Conservation (phyloP, 2,888 invertebrate species). For the Dryadula phaetusa region DNA sequence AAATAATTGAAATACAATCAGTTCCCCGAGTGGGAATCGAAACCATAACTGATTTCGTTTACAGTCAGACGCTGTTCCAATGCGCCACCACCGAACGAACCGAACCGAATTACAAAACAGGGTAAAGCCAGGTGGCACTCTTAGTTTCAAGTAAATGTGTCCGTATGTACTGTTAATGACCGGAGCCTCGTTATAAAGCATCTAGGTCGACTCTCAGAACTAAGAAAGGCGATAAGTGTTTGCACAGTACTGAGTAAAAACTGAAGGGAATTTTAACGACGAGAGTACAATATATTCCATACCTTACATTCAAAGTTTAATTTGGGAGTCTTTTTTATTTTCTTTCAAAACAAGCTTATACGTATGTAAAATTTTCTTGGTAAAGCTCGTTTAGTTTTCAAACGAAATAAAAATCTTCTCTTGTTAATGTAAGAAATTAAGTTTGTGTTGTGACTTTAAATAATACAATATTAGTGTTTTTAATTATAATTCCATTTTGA, state of each 20-base stretch:
- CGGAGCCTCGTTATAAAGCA: slow-evolving; percentile 39
- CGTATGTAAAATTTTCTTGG: slow-evolving; percentile 28
- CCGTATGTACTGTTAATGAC: slow-evolving; percentile 32
- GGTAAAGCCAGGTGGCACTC: background rate
- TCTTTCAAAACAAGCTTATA: slow-evolving; percentile 32
- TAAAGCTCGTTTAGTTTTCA: background rate
- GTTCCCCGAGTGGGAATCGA: too few relatives aligned
- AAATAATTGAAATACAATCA: too few relatives aligned
- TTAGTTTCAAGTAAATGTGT: slow-evolving; percentile 1
- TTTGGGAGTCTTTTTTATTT: too few relatives aligned
- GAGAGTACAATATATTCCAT: slow-evolving; percentile 29
- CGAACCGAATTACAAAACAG: background rate
- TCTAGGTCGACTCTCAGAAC: slow-evolving; percentile 42
- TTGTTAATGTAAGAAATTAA: background rate
- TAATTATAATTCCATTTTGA: too few relatives aligned
- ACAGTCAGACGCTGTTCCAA: too few relatives aligned
- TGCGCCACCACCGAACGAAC: too few relatives aligned
- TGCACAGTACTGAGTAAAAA: slow-evolving; percentile 36
- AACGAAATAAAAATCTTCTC: background rate
- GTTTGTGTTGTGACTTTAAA: background rate
- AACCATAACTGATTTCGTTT: too few relatives aligned
- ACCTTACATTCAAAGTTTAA: slow-evolving; percentile 15
- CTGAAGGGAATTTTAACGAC: slow-evolving; percentile 39
- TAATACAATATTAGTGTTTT: too few relatives aligned
- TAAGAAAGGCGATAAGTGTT: slow-evolving; percentile 42